Percentiles rank a stretch among this genome's conserved stretches.
Conservation (phyloP, 1,140 invertebrate genomes). For the Penaeus indicus region DNA sequence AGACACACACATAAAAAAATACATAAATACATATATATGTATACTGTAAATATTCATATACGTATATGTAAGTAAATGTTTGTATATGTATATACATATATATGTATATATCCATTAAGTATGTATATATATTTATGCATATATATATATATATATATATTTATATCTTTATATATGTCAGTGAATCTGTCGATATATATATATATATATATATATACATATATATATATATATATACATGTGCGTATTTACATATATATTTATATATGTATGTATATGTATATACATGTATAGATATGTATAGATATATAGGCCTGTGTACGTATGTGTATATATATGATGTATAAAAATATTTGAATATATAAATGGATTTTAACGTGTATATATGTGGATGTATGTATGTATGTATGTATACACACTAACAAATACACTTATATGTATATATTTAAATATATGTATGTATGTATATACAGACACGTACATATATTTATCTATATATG, state of each 20-base stretch:
- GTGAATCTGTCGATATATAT: background rate
- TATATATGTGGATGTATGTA: background rate
- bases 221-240: background rate
- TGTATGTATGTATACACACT: no score
- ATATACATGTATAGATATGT: background rate
- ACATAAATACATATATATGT: no score
- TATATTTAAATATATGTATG: background rate
- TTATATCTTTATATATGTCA: background rate
- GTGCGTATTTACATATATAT: no score
- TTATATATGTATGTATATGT: background rate
- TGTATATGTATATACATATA: background rate
- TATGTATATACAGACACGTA: background rate
- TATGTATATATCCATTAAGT: background rate
- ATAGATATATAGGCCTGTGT: background rate
- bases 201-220: background rate
- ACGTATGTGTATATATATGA: background rate
- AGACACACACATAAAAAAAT: no score
- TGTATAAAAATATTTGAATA: background rate
- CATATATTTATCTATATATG: background rate
- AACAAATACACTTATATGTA: background rate
- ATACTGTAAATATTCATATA: background rate
- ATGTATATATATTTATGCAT: conserved; percentile 10
- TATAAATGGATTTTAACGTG: background rate
- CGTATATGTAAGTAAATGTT: background rate
- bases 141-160: conserved; percentile 16